These are phyloP conservation scores for Paramacrobiotus metropolitanus DNA, from an alignment of 1,140 invertebrate species.

Conservation along the genomic window DNA sequence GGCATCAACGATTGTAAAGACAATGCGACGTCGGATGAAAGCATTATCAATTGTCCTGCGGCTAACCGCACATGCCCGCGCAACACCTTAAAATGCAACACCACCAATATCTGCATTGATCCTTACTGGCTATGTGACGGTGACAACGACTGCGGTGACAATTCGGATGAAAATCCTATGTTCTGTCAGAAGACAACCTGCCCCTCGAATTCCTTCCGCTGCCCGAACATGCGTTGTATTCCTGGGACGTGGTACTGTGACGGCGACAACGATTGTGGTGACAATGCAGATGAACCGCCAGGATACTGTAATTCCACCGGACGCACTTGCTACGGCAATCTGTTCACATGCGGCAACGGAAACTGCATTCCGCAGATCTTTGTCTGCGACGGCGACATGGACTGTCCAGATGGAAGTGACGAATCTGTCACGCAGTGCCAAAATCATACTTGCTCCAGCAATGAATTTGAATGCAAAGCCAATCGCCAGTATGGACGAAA, in stretches of 20 bases:
- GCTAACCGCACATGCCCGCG: constrained; percentile 57
- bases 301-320: constrained; percentile 69
- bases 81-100: constrained; percentile 68
- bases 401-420: constrained; percentile 75
- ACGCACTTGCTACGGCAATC: constrained; percentile 75
- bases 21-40: constrained; percentile 68
- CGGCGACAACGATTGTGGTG: constrained; percentile 67
- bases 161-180: constrained; percentile 70
- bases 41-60: constrained; percentile 51
- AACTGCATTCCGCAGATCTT: constrained; percentile 88
- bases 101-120: constrained; percentile 80
- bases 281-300: constrained; percentile 56
- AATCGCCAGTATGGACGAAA: constrained; percentile 72
- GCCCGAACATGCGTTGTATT: constrained; percentile 25
- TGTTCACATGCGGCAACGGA: constrained; percentile 86
- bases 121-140: constrained; percentile 73
- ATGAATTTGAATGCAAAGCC: constrained; percentile 48
- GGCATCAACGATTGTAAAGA: constrained; percentile 85
- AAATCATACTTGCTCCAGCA: not conserved
- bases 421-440: constrained; percentile 25
- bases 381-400: constrained; percentile 87
- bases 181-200: constrained; percentile 67
- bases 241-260: constrained; percentile 80
- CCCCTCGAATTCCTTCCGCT: constrained; percentile 61
- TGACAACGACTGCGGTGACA: constrained; percentile 79